phyloP scores from a whole-genome alignment of 2,797 vertebrate species.

The Bovichtus diacanthus region DNA sequence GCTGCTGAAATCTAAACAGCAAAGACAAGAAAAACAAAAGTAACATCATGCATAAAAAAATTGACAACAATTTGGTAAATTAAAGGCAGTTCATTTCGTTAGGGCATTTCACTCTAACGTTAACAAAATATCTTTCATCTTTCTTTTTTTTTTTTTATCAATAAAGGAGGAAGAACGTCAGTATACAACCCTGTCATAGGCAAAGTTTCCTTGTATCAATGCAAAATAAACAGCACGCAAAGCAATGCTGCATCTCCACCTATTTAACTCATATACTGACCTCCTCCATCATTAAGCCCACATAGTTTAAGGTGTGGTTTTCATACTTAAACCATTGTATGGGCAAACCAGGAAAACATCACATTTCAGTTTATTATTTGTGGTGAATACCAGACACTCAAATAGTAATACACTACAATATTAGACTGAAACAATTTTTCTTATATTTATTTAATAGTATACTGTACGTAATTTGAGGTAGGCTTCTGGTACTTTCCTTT shows the following conservation, averaged over 20 bases:
- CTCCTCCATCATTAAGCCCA: not conserved
- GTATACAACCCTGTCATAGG: not conserved
- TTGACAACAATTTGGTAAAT: not conserved
- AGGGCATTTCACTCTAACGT: not conserved
- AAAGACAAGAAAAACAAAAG: not conserved
- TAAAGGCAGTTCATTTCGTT: not conserved
- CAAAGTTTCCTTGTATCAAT: not conserved
- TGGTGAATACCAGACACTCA: not conserved
- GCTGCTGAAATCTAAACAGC: conserved; percentile 15
- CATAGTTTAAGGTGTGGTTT: not conserved
- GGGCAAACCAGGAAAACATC: not conserved
- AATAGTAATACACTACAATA: not conserved
- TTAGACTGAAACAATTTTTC: not conserved
- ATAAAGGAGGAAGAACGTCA: not conserved
- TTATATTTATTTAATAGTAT: not conserved
- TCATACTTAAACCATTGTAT: not conserved
- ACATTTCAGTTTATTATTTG: not conserved
- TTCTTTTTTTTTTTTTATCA: not conserved
- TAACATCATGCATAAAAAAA: not conserved
- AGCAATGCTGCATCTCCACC: not conserved
- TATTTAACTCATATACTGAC: not conserved
- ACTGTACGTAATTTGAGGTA: not conserved
- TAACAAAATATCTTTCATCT: not conserved
- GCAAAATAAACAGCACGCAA: not conserved
- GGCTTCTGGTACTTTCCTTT: not conserved